phyloP scores from a whole-genome alignment of 1,140 invertebrate genomes.

The Neoseiulus cucumeris region DNA sequence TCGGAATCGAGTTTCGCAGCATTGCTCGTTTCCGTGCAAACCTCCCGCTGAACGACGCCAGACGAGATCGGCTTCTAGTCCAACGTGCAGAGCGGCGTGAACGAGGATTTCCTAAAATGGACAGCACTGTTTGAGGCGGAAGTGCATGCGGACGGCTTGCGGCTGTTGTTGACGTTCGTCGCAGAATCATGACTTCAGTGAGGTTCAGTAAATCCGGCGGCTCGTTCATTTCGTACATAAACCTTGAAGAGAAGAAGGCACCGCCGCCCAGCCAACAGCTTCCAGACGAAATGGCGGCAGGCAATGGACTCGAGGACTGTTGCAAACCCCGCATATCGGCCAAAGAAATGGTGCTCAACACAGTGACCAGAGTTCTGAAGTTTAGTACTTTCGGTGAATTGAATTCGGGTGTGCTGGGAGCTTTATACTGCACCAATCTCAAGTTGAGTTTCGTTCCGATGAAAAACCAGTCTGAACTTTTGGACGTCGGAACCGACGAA shows the following conservation, averaged over 20 bases:
- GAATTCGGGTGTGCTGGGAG: not conserved
- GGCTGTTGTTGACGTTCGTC: too few species aligned
- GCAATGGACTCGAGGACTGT: not conserved
- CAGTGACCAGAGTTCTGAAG: not conserved
- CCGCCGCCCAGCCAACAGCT: not conserved
- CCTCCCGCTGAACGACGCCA: too few species aligned
- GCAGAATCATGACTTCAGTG: not conserved
- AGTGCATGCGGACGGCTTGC: too few species aligned
- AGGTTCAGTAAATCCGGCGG: constrained; percentile 1
- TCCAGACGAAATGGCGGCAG: not conserved
- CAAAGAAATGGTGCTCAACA: constrained; percentile 5
- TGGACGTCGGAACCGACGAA: constrained; percentile 6
- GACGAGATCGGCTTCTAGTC: too few species aligned
- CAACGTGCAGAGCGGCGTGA: too few species aligned
- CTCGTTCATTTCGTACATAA: constrained; percentile 10
- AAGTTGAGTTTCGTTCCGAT: constrained; percentile 8
- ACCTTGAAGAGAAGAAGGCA: not conserved
- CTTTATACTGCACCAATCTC: not conserved
- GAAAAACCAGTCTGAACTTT: not conserved
- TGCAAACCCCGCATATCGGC: not conserved
- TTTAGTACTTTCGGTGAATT: constrained; percentile 2
- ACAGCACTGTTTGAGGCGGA: too few species aligned
- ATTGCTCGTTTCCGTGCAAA: too few species aligned
- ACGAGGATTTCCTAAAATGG: too few species aligned
- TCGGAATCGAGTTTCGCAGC: too few species aligned